Percentiles rank a stretch among this genome's conserved stretches.
phyloP scores from a whole-genome alignment of 2,888 invertebrate genomes.

The Seladonia tumulorum region DNA sequence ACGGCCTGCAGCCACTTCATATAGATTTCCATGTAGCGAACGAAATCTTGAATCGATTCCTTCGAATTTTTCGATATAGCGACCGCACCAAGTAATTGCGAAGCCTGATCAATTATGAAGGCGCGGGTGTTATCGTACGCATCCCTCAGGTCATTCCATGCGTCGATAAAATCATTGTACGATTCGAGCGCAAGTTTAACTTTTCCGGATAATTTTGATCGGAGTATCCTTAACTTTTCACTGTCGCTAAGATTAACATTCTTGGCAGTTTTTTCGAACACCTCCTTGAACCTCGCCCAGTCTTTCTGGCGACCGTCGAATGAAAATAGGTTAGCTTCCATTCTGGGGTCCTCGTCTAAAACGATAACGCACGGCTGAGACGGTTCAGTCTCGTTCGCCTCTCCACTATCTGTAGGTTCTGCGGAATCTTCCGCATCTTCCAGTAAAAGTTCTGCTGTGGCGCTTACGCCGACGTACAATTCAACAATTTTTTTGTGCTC shows the following conservation, averaged over 20 bases:
- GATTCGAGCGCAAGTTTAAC: background rate
- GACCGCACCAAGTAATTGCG: fast-evolving
- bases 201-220: background rate
- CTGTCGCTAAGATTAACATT: fast-evolving
- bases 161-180: fast-evolving
- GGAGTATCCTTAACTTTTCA: background rate
- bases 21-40: fast-evolving
- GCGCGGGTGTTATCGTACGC: background rate
- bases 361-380: no score
- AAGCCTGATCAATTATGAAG: fast-evolving
- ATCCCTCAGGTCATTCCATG: fast-evolving
- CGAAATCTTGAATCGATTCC: background rate
- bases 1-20: background rate
- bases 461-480: fast-evolving
- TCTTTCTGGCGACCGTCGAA: background rate
- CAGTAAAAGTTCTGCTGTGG: background rate
- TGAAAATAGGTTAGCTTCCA: no score
- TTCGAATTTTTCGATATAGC: background rate
- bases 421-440: fast-evolving
- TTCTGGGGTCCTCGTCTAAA: no score
- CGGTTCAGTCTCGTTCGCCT: no score
- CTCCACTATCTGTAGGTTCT: no score
- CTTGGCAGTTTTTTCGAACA: background rate
- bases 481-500: fast-evolving
- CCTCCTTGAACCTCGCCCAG: background rate